These are phyloP conservation scores for Actenoides lindsayi DNA, from an alignment of 2,113 vertebrate species.

Conservation along the genomic window DNA sequence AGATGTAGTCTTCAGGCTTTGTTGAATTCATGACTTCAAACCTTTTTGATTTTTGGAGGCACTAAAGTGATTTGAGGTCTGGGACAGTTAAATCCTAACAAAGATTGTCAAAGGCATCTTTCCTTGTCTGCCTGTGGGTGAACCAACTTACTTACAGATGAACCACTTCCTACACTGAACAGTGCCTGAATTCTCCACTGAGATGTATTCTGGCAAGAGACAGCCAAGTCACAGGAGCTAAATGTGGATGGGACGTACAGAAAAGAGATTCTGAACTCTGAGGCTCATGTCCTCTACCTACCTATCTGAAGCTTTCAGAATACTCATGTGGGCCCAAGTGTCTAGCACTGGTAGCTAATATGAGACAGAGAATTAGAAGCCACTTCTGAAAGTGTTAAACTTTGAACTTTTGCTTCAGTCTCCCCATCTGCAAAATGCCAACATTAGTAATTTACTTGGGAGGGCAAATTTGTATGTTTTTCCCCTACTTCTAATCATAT, in stretches of 20 bases:
- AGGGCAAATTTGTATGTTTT: background rate
- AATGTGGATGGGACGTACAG: background rate
- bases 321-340: rapidly evolving
- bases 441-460: background rate
- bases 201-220: background rate
- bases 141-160: background rate
- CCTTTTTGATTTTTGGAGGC: background rate
- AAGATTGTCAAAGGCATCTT: background rate
- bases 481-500: background rate
- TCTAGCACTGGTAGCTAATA: background rate
- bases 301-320: background rate
- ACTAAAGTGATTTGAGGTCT: background rate
- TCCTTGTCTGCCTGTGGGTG: background rate
- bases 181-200: background rate
- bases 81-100: background rate
- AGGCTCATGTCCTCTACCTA: background rate
- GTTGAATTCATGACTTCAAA: background rate
- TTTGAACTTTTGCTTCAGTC: background rate
- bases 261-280: background rate
- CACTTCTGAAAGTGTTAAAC: background rate
- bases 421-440: background rate
- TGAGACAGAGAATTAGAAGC: background rate
- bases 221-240: background rate
- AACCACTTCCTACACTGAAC: background rate
- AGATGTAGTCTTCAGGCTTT: background rate